Evolutionary conservation across 1,140 invertebrate genomes (phyloP).

Genomic region (Sweltsa coloradensis): DNA sequence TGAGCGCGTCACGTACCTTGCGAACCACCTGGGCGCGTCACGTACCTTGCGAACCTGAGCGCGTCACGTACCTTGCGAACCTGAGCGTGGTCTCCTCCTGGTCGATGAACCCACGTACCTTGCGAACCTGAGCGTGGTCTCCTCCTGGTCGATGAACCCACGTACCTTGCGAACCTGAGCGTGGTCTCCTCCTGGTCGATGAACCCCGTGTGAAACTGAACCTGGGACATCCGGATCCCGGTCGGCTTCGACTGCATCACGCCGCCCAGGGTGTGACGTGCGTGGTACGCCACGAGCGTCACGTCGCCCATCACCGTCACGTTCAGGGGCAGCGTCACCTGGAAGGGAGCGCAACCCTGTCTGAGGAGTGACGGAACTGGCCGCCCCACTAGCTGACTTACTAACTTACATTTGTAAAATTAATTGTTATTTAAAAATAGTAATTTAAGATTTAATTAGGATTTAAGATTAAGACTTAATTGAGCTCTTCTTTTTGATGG

Average conservation of each 20-base stretch:
- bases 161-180: constrained; percentile 59
- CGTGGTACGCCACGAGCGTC: constrained; percentile 69
- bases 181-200: constrained; percentile 57
- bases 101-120: constrained; percentile 76
- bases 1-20: too few relatives aligned
- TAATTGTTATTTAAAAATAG: too few relatives aligned
- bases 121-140: constrained; percentile 60
- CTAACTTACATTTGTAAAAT: too few relatives aligned
- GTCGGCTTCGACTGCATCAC: constrained; percentile 65
- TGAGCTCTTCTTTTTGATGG: too few relatives aligned
- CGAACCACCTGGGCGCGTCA: too few relatives aligned
- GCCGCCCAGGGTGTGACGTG: constrained; percentile 68
- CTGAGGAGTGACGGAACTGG: too few relatives aligned
- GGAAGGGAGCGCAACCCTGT: too few relatives aligned
- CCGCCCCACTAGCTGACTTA: too few relatives aligned
- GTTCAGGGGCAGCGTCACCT: constrained; percentile 33
- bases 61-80: constrained; percentile 55
- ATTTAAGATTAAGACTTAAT: too few relatives aligned
- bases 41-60: too few relatives aligned
- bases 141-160: too few relatives aligned
- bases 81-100: constrained; percentile 57
- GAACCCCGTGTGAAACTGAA: constrained; percentile 84
- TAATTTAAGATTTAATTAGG: too few relatives aligned
- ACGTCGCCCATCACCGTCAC: constrained; percentile 73
- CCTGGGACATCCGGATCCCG: constrained; percentile 75